Conservation (phyloP, 1,140 invertebrate species). For the Lepidurus packardi region DNA sequence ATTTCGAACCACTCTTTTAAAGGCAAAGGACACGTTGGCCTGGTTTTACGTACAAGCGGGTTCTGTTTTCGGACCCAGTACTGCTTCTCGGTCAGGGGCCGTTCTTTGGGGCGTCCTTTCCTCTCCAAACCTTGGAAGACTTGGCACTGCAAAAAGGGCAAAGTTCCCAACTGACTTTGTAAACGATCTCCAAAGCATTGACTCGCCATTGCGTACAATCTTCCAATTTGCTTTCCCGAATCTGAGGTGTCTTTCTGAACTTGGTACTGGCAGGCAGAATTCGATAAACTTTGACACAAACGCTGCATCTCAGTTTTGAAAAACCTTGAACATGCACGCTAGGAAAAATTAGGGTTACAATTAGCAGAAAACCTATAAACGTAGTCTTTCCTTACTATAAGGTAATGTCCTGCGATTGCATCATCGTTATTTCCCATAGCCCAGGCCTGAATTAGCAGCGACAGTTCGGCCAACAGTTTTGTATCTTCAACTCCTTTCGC, state of each 20-base stretch:
- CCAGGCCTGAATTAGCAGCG: neutral
- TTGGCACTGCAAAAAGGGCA: neutral
- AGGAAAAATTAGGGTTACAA: neutral
- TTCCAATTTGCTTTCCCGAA: neutral
- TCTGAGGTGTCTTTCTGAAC: neutral
- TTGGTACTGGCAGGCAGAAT: neutral
- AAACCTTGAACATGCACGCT: neutral
- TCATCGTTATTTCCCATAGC: constrained; percentile 7
- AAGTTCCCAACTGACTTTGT: neutral
- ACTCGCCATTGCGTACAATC: neutral
- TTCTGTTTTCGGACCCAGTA: neutral
- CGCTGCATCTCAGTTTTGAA: neutral
- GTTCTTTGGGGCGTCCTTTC: neutral
- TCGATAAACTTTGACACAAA: neutral
- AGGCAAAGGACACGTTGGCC: neutral
- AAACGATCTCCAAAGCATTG: neutral
- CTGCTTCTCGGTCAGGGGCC: neutral
- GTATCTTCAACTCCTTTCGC: neutral
- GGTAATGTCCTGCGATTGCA: neutral
- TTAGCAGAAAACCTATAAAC: neutral
- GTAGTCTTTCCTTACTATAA: neutral
- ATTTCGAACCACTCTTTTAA: neutral
- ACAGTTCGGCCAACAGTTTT: neutral
- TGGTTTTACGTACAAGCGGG: neutral
- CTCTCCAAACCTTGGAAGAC: neutral